phyloP scores from a whole-genome alignment of 2,797 vertebrate species.

The Molossus alvarezi region DNA sequence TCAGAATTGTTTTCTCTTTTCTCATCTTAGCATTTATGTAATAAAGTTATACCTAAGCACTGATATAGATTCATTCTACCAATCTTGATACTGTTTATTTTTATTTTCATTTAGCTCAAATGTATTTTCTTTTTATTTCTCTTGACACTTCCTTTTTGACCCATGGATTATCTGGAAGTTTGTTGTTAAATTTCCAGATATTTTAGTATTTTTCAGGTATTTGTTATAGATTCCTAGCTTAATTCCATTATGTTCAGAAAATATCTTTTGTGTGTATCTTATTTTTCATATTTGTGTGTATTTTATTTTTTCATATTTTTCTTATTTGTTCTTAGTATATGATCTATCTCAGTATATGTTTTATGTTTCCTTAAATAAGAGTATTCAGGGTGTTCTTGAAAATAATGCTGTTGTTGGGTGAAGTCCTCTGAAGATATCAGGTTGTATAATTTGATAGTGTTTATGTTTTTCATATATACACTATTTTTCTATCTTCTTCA shows the following conservation, averaged over 20 bases:
- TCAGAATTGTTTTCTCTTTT: not conserved
- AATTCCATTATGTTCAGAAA: not conserved
- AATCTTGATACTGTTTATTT: not conserved
- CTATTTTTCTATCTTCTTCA: not conserved
- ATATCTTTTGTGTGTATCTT: not conserved
- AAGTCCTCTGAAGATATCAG: not conserved
- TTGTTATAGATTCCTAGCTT: not conserved
- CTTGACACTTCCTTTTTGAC: not conserved
- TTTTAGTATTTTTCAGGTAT: not conserved
- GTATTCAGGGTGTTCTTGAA: not conserved
- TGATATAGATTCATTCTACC: not conserved
- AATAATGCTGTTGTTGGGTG: not conserved
- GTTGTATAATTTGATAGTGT: not conserved
- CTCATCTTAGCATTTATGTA: not conserved
- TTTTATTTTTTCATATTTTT: not conserved
- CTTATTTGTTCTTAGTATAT: not conserved
- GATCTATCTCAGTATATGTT: not conserved
- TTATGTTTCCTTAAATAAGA: not conserved
- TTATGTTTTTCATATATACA: not conserved
- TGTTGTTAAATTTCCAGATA: not conserved
- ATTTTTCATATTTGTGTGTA: not conserved
- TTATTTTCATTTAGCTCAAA: slow-evolving; percentile 8
- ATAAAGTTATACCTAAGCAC: not conserved
- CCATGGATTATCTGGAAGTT: not conserved
- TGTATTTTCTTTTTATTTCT: not conserved